Conservation (phyloP, 2,797 vertebrate genomes). For the Melopsittacus undulatus region DNA sequence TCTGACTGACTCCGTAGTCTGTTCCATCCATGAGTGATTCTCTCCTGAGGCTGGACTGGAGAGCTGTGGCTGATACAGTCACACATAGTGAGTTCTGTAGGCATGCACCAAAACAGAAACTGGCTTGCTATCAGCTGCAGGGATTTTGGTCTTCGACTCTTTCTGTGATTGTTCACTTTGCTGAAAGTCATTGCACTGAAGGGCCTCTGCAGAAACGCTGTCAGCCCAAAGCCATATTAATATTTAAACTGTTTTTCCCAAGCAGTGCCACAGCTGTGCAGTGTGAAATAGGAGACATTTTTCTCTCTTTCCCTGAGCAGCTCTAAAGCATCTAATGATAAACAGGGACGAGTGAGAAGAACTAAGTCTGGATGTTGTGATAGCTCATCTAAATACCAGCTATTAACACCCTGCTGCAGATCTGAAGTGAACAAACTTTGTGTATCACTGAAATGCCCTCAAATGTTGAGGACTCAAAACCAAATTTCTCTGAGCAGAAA, state of each 20-base stretch:
- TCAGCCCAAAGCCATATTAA: slow-evolving; percentile 41
- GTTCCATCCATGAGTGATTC: not conserved
- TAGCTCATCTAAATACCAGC: not conserved
- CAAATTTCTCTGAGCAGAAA: not conserved
- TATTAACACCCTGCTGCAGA: not conserved
- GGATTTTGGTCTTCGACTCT: slow-evolving; percentile 8
- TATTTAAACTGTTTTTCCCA: slow-evolving; percentile 57
- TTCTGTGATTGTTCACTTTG: slow-evolving; percentile 11
- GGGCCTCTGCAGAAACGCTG: slow-evolving; percentile 24
- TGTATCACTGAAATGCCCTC: not conserved
- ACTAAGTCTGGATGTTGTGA: not conserved
- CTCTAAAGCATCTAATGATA: slow-evolving; percentile 28
- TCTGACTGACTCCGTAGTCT: not conserved
- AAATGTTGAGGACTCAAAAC: not conserved
- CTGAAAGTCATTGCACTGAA: not conserved
- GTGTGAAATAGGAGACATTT: slow-evolving; percentile 56
- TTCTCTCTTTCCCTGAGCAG: slow-evolving; percentile 18
- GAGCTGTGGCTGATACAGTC: not conserved
- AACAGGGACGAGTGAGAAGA: not conserved
- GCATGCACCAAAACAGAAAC: not conserved
- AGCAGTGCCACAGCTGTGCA: slow-evolving; percentile 56
- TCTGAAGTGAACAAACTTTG: not conserved
- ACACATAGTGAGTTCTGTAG: not conserved
- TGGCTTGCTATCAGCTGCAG: not conserved
- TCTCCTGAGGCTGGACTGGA: not conserved